Conservation (phyloP, 2,888 invertebrate genomes). For the Melolontha melolontha region DNA sequence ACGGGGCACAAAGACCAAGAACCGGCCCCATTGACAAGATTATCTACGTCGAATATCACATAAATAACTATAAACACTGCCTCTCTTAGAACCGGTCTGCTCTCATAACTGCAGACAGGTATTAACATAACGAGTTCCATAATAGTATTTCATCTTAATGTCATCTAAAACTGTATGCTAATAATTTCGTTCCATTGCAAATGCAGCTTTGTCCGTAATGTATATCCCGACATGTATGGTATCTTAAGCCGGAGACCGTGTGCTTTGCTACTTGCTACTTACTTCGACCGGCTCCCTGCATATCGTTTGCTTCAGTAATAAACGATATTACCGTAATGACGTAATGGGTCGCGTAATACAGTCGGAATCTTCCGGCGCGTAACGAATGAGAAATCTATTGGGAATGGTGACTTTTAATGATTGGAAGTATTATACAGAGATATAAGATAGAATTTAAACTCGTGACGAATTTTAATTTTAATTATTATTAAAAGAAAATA, state of each 20-base stretch:
- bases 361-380: constrained; percentile 46
- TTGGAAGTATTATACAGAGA: not conserved
- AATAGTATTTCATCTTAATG: constrained; percentile 65
- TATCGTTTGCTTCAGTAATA: constrained; percentile 50
- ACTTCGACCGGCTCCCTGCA: constrained; percentile 1
- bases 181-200: constrained; percentile 64
- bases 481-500: too few species aligned
- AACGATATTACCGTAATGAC: constrained; percentile 56
- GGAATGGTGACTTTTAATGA: constrained; percentile 12
- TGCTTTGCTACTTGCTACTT: constrained; percentile 1
- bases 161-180: constrained; percentile 66
- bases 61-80: constrained; percentile 64
- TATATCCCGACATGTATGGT: constrained; percentile 49
- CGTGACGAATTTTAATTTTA: too few species aligned
- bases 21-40: constrained; percentile 52
- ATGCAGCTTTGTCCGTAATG: constrained; percentile 63
- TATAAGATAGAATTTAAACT: not conserved
- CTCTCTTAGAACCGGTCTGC: constrained; percentile 58
- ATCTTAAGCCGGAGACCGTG: constrained; percentile 28
- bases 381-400: constrained; percentile 20
- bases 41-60: constrained; percentile 60
- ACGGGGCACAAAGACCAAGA: constrained; percentile 11
- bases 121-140: constrained; percentile 67
- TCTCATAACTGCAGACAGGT: constrained; percentile 56
- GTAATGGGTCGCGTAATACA: constrained; percentile 57